phyloP scores from a whole-genome alignment of 2,113 vertebrate species.

The Empidonax traillii region DNA sequence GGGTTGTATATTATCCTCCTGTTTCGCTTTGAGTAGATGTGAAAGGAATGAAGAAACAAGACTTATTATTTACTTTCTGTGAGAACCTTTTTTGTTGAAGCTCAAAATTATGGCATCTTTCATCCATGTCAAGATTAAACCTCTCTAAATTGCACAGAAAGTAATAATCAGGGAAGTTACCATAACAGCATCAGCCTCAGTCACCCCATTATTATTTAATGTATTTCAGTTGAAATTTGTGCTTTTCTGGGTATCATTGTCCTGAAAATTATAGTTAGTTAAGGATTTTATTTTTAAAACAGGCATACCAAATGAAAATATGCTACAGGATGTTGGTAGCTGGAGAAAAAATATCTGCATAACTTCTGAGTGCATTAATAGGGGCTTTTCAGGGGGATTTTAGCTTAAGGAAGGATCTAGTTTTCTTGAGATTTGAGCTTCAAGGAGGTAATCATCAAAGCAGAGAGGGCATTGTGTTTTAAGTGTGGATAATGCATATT shows the following conservation, averaged over 20 bases:
- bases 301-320: background rate
- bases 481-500: background rate
- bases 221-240: background rate
- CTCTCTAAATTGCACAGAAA: background rate
- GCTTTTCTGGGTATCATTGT: background rate
- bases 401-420: background rate
- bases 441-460: background rate
- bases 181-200: background rate
- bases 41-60: background rate
- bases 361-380: background rate
- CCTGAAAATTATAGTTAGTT: conserved; percentile 14
- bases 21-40: background rate
- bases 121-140: background rate
- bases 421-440: background rate
- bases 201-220: background rate
- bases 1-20: background rate
- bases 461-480: background rate
- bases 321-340: background rate
- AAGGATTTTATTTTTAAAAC: background rate
- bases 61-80: background rate
- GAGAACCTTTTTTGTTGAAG: background rate
- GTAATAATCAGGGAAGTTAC: background rate
- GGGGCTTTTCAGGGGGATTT: background rate
- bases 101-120: background rate
- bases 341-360: background rate